These are phyloP conservation scores for Semnornis frantzii DNA, from an alignment of 2,113 vertebrate genomes.

Conservation along the genomic window DNA sequence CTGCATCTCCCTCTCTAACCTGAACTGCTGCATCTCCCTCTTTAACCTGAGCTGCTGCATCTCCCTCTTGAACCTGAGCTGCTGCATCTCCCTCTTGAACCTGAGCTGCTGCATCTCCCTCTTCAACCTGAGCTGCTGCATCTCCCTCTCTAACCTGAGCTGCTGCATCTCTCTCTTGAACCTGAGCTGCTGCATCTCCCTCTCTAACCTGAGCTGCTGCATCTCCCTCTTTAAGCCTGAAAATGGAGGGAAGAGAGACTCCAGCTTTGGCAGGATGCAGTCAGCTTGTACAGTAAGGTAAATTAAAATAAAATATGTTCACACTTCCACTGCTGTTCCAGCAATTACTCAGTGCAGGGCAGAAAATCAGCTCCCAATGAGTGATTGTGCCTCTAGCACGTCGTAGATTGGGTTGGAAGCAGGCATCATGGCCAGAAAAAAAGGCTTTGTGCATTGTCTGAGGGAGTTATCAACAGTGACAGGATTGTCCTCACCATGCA, in stretches of 20 bases:
- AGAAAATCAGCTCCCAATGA: neutral
- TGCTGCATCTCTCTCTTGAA: too few relatives aligned
- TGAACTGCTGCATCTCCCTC: too few relatives aligned
- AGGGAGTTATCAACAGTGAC: neutral
- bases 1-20: too few relatives aligned
- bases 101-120: too few relatives aligned
- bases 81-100: too few relatives aligned
- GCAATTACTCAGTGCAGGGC: neutral
- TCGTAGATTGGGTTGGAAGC: neutral
- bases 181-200: too few relatives aligned
- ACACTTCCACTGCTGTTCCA: neutral
- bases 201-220: neutral
- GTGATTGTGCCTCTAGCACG: neutral
- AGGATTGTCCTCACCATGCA: neutral
- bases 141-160: too few relatives aligned
- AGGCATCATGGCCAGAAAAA: rapidly evolving
- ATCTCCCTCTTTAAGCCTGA: neutral
- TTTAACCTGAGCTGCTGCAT: too few relatives aligned
- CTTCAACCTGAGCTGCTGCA: too few relatives aligned
- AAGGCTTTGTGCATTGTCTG: neutral
- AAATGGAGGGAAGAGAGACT: neutral
- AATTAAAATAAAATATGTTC: neutral
- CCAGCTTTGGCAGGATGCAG: neutral
- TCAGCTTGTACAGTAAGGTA: neutral
- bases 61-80: too few relatives aligned